Conservation (phyloP, 2,797 vertebrate species). For the Gobio occitaniae region DNA sequence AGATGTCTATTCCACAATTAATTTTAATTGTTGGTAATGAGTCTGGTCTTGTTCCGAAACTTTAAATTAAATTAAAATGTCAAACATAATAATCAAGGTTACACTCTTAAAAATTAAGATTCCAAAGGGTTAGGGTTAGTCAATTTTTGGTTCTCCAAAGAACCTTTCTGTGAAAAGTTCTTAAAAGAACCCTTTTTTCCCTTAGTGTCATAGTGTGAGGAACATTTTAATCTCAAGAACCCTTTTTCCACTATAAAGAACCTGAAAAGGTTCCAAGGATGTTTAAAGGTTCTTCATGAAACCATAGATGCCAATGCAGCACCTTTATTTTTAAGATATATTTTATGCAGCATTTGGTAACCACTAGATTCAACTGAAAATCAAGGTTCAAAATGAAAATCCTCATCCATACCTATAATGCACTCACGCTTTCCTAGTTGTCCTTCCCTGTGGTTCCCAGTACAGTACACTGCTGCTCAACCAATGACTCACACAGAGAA, state of each 20-base stretch:
- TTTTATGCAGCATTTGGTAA: not conserved
- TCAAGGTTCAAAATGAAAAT: not conserved
- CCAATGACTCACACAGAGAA: constrained; percentile 17
- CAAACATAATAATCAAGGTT: not conserved
- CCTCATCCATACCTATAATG: constrained; percentile 2
- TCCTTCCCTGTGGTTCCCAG: constrained; percentile 22
- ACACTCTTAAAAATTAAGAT: not conserved
- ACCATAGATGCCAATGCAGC: not conserved
- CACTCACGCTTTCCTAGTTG: constrained; percentile 4
- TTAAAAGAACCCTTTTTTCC: not conserved
- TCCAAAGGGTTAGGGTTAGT: not conserved
- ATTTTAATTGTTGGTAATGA: not conserved
- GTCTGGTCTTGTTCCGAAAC: not conserved
- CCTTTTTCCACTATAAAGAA: not conserved
- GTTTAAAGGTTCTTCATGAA: not conserved
- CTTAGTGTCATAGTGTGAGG: too few relatives aligned
- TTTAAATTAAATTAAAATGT: not conserved
- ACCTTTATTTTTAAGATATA: not conserved
- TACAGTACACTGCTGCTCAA: constrained; percentile 3
- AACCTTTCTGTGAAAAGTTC: not conserved
- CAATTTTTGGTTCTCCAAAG: not conserved
- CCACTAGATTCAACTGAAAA: not conserved
- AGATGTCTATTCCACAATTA: not conserved
- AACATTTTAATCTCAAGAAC: not conserved
- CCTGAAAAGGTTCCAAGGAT: not conserved